phyloP scores from a whole-genome alignment of 2,888 invertebrate genomes.

The Ormia ochracea region DNA sequence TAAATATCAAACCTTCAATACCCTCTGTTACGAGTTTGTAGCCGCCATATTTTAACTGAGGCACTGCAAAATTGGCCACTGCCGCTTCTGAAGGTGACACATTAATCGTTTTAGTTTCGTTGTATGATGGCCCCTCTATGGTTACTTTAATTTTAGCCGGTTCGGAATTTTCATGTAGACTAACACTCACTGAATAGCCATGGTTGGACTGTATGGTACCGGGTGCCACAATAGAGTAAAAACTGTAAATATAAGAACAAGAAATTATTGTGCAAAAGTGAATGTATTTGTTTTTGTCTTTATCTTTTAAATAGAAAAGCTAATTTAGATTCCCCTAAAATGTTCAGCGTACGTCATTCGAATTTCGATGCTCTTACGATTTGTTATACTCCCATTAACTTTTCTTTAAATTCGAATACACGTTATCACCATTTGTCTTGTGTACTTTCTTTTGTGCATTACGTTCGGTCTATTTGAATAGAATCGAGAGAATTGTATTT shows the following conservation, averaged over 20 bases:
- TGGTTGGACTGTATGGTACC: slow-evolving; percentile 88
- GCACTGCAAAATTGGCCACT: slow-evolving; percentile 84
- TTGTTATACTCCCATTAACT: too few relatives aligned
- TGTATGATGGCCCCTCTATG: slow-evolving; percentile 84
- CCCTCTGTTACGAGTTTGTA: slow-evolving; percentile 77
- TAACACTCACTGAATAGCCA: slow-evolving; percentile 89
- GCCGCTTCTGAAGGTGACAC: slow-evolving; percentile 85
- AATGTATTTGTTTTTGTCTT: too few relatives aligned
- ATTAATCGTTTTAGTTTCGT: slow-evolving; percentile 83
- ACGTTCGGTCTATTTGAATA: too few relatives aligned
- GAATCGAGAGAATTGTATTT: too few relatives aligned
- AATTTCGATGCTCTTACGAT: too few relatives aligned
- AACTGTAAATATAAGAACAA: slow-evolving; percentile 67
- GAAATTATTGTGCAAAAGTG: too few relatives aligned
- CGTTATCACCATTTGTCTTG: too few relatives aligned
- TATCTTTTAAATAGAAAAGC: too few relatives aligned
- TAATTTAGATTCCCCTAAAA: too few relatives aligned
- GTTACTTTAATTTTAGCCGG: slow-evolving; percentile 81
- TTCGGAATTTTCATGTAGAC: slow-evolving; percentile 76
- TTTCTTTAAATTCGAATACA: too few relatives aligned
- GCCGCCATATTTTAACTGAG: slow-evolving; percentile 52
- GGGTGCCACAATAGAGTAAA: slow-evolving; percentile 88
- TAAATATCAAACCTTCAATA: slow-evolving; percentile 84
- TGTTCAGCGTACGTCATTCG: too few relatives aligned
- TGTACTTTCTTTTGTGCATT: too few relatives aligned